phyloP scores from a whole-genome alignment of 2,113 vertebrate genomes.

The Clarias macrocephalus region DNA sequence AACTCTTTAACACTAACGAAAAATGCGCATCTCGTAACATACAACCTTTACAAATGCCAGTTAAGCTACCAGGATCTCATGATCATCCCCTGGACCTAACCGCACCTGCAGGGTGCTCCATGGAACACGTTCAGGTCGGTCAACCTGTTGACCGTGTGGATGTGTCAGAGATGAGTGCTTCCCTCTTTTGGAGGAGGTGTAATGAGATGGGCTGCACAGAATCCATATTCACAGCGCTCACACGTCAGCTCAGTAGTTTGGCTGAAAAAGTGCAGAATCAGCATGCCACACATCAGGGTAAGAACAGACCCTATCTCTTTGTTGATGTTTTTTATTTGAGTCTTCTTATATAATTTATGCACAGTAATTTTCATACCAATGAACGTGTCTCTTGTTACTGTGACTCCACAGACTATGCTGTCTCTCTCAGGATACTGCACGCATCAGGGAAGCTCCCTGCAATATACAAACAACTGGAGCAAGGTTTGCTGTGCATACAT shows the following conservation, averaged over 20 bases:
- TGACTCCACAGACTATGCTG: slow-evolving; percentile 62
- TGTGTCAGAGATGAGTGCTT: background rate
- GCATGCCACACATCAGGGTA: slow-evolving; percentile 68
- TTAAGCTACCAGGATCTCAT: background rate
- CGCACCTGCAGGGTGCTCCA: background rate
- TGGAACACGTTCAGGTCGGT: background rate
- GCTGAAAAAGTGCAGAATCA: slow-evolving; percentile 60
- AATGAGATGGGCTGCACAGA: slow-evolving; percentile 63
- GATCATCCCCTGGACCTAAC: background rate
- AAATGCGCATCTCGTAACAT: background rate
- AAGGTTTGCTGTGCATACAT: slow-evolving; percentile 57
- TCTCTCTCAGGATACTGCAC: slow-evolving; percentile 61
- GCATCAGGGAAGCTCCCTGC: slow-evolving; percentile 63
- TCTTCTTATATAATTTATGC: background rate
- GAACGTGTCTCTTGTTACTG: background rate
- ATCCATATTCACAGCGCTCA: slow-evolving; percentile 64
- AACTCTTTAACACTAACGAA: too few species aligned
- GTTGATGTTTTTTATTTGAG: background rate
- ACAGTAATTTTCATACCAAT: background rate
- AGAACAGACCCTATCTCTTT: slow-evolving; percentile 14
- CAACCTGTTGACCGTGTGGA: background rate
- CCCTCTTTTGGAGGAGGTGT: slow-evolving; percentile 69
- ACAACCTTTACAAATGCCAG: background rate
- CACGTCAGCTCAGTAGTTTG: slow-evolving; percentile 56
- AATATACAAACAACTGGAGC: slow-evolving; percentile 59